Conservation (phyloP, 2,797 vertebrate species). For the Schizopygopsis pylzovi region DNA sequence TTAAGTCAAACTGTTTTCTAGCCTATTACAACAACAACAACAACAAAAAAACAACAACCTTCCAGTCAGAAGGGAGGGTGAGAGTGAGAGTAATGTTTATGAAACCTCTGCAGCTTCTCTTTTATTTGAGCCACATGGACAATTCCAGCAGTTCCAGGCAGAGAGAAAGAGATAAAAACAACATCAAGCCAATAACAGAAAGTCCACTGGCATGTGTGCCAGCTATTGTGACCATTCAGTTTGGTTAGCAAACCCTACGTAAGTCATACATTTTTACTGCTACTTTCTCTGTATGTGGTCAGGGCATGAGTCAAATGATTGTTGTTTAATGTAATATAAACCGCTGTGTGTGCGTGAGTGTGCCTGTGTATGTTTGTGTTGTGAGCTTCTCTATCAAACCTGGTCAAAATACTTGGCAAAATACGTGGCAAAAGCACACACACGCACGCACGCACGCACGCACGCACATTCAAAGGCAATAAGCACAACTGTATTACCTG, state of each 20-base stretch:
- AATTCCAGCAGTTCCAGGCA: conserved; percentile 56
- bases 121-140: conserved; percentile 59
- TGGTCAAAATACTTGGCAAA: conserved; percentile 20
- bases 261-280: conserved; percentile 54
- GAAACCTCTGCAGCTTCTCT: conserved; percentile 50
- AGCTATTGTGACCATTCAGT: conserved; percentile 50
- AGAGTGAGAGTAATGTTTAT: conserved; percentile 32
- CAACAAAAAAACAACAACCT: conserved; percentile 28
- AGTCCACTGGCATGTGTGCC: conserved; percentile 31
- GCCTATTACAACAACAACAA: conserved; percentile 32
- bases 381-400: conserved; percentile 18
- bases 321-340: conserved; percentile 50
- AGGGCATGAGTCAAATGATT: conserved; percentile 49
- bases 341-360: conserved; percentile 16
- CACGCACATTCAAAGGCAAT: background rate
- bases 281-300: conserved; percentile 56
- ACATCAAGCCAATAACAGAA: conserved; percentile 51
- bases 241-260: conserved; percentile 49
- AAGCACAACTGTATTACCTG: conserved; percentile 78
- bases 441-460: too few relatives aligned
- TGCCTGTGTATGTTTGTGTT: conserved; percentile 23
- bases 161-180: conserved; percentile 58
- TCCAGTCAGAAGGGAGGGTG: conserved; percentile 19
- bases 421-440: background rate
- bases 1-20: conserved; percentile 41